These are phyloP conservation scores for Aplodontia rufa DNA, from an alignment of 2,113 vertebrate genomes.

Conservation along the genomic window DNA sequence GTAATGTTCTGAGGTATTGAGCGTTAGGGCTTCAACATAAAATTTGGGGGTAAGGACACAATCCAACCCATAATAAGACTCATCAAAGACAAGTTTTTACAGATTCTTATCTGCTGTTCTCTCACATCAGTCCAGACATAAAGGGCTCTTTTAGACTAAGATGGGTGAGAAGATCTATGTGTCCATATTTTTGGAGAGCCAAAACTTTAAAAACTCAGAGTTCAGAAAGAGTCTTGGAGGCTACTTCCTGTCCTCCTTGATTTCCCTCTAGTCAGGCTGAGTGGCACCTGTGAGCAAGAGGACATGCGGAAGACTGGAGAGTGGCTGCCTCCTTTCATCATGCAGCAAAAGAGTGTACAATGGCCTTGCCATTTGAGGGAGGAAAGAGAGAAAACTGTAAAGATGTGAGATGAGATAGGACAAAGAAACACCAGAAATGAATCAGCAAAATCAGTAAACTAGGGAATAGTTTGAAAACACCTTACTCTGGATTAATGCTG, in stretches of 20 bases:
- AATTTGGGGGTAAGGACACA: background rate
- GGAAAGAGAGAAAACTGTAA: background rate
- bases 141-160: background rate
- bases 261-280: background rate
- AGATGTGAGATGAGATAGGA: background rate
- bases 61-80: background rate
- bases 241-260: background rate
- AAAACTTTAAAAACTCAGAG: background rate
- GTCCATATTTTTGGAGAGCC: background rate
- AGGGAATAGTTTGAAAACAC: background rate
- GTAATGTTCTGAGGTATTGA: background rate
- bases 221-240: background rate
- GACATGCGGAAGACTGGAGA: accelerated
- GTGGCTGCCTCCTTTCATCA: background rate
- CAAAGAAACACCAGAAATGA: background rate
- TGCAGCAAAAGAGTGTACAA: background rate
- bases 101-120: background rate
- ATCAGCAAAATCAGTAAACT: background rate
- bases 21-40: background rate
- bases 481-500: background rate
- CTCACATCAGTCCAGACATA: background rate
- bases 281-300: background rate
- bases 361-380: background rate
- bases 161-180: background rate
- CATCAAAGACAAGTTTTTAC: background rate